Base-by-base conservation (phyloP, 2,888 invertebrate genomes). In the Drosophila dives region DNA sequence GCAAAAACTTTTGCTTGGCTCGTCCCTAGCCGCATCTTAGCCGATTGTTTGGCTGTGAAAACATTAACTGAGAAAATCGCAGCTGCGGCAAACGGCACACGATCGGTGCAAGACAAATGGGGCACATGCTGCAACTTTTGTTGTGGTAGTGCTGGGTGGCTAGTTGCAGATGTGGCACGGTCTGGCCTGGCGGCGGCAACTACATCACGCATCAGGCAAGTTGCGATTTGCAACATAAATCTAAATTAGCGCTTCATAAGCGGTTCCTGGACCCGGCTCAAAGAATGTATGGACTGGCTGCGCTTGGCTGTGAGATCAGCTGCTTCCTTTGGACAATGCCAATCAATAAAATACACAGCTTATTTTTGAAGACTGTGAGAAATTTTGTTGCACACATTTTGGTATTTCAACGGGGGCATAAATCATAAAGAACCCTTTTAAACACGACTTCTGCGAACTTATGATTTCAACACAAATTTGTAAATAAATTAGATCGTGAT, bases 401-500 rank as follows among this genome's bases (percentile, higher is more conserved):
- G 83, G 73, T 69, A 75, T 85, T 90, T 85, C 85, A 90, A 83
- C 85, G 81, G 72, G 74, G 70, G 63, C 80, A 86, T 86, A 86
- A 86, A 88, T 86, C 89, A 86, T 86, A 75, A 74, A 90, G 86
- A 88, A 88, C 86, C 71, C 89, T 88, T 85, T 83, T 64, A 75
- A 86, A 86, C 90, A 89, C 90, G 90, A 90, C 76, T 88, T 86
- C 53, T 26, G 23, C 56, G 89, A 88, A 83, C 81, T 77, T 87
- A 81, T 80, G 87, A 91, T 90, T 90, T 89, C 91, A 90, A 87
- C 90, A 90, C 83, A 90, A 91, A 90, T 91, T 90, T 90, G 91
- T 90, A 84, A 90, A 86, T 90, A 91, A 91, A 91, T 91, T 90
- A 84, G 87, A 84, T 90, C 91, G 91, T 90, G 91, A 91, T 86